Conservation (phyloP, 2,797 vertebrate genomes). For the Salmo trutta region DNA sequence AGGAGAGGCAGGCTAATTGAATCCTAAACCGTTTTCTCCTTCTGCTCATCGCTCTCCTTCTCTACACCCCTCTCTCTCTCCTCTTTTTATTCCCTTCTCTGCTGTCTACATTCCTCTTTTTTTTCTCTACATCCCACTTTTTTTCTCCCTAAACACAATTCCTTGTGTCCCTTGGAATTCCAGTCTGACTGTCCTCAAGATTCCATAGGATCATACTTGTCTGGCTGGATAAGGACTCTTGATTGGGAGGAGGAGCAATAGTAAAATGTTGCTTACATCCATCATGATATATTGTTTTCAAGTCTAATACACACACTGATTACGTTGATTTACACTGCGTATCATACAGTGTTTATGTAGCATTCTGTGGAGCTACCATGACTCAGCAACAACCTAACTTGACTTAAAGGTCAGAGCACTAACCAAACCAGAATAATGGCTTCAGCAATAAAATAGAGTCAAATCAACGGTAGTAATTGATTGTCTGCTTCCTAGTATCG, state of each 20-base stretch:
- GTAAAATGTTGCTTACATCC: not conserved
- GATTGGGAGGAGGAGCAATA: not conserved
- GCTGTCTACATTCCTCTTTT: not conserved
- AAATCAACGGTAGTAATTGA: conserved; percentile 45
- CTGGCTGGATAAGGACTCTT: not conserved
- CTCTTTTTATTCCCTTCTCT: conserved; percentile 20
- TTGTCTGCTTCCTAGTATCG: conserved; percentile 21
- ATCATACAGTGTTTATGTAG: conserved; percentile 7
- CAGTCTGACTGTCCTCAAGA: not conserved
- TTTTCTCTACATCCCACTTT: not conserved
- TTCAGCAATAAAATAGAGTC: conserved; percentile 57
- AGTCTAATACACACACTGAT: not conserved
- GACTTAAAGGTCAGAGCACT: conserved; percentile 42
- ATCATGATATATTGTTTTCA: conserved; percentile 3
- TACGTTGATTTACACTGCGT: not conserved
- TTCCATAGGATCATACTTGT: not conserved
- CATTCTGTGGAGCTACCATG: conserved; percentile 54
- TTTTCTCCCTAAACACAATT: not conserved
- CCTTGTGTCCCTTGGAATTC: not conserved
- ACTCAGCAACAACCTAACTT: conserved; percentile 28
- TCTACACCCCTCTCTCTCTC: not conserved
- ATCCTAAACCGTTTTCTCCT: conserved; percentile 57
- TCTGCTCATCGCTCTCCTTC: conserved; percentile 51
- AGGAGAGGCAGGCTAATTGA: conserved; percentile 64
- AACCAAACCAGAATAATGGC: conserved; percentile 36